Base-by-base conservation (phyloP, 1,140 invertebrate species). In the Plectrocnemia conspersa region DNA sequence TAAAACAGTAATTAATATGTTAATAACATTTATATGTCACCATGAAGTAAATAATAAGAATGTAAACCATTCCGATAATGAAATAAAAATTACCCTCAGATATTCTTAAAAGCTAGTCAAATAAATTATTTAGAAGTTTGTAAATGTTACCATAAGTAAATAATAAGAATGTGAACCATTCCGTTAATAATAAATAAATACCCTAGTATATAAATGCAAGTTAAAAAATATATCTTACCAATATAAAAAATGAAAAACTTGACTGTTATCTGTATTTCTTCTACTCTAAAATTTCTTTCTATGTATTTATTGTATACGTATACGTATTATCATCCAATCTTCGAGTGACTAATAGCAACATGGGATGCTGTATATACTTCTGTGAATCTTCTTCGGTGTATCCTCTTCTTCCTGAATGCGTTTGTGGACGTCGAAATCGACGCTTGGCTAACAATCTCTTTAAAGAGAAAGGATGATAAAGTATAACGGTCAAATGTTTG, bases 381-480 rank as follows among this genome's bases (percentile, higher is more conserved):
- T 22, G 22, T 38, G 35, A 38, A 7, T 16, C 7, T 16, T 45
- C 42, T 45, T 22, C 42, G 21, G 11, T 35, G 35, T 29, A 16
- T 35, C 29, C 27, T 35, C 4, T 47, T 29, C 27, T 42, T 42
- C 40, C 3, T 22, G 16, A n/a, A n/a, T 7, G 27, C 27, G 27
- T 49, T 18, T 35, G 47, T 50, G 47, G 21, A 16, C 35, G 47
- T 50, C 47, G 22, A 47, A 50, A 38, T 15, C 16, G 5, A 15
- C 13, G 29, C 18, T 29, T 32, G 9, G 29, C 27, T 47, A 32
- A 29, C 22, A 2, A 10, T 15, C 23, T 11, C 10, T n/a, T n/a
- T n/a, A n/a, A n/a, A n/a, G n/a, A n/a, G n/a, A 33, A 32, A 16
- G 5, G 15, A 9, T 4, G n/a, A 25, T 19, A 10, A 9, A 38